Evolutionary conservation across 1,140 invertebrate genomes (phyloP).

Genomic region (Rhizoglyphus robini): DNA sequence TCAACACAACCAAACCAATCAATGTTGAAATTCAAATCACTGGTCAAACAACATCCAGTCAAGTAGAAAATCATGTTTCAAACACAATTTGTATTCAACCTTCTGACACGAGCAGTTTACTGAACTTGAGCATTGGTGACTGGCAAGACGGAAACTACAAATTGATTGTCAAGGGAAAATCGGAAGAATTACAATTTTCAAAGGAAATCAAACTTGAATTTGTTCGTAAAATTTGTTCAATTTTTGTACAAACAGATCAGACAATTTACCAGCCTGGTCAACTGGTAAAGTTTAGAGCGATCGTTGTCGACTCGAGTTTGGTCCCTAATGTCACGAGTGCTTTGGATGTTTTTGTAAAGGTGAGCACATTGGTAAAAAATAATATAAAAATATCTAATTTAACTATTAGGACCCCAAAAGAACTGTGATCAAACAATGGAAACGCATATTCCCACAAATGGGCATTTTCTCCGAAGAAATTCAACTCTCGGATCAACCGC

Average conservation of each 20-base stretch:
- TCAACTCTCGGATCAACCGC: too few relatives aligned
- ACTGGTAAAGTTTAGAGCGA: constrained; percentile 59
- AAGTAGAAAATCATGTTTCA: constrained; percentile 37
- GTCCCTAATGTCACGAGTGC: constrained; percentile 47
- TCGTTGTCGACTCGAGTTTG: constrained; percentile 59
- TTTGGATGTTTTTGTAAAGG: constrained; percentile 47
- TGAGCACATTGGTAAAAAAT: too few relatives aligned
- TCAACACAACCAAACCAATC: constrained; percentile 42
- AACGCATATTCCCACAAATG: too few relatives aligned
- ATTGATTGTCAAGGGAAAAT: constrained; percentile 48
- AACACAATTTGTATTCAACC: constrained; percentile 23
- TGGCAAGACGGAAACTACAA: constrained; percentile 56
- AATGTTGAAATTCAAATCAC: constrained; percentile 50
- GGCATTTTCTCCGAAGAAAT: too few relatives aligned
- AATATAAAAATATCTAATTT: too few relatives aligned
- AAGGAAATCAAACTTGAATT: constrained; percentile 52
- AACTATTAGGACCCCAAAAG: too few relatives aligned
- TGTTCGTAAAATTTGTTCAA: constrained; percentile 78
- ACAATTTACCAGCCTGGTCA: constrained; percentile 78
- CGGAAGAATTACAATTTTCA: constrained; percentile 52
- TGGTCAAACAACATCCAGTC: constrained; percentile 47
- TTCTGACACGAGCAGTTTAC: too few relatives aligned
- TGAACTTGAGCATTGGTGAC: constrained; percentile 48
- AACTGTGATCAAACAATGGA: too few relatives aligned
- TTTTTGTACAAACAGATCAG: constrained; percentile 88